Base-by-base conservation (phyloP, 2,113 vertebrate genomes). In the Oncorhynchus clarkii region DNA sequence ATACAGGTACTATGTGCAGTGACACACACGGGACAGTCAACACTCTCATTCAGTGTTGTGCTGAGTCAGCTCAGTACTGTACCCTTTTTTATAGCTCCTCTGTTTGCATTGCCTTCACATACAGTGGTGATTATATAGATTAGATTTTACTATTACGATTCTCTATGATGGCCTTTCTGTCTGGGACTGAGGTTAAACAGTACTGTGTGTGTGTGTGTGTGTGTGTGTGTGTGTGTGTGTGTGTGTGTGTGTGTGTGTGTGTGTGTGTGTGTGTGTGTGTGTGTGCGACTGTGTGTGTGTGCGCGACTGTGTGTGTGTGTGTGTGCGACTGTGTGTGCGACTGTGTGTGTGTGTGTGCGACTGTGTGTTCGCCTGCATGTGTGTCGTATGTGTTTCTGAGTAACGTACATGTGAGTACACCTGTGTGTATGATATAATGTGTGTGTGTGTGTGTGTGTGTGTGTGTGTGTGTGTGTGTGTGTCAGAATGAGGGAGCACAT, bases 31-130 rank as follows among this genome's bases (percentile, higher is more conserved):
- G 31, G 73, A 82, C n/a, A 20, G 14, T n/a, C 1, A 1, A 2
- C 87, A 87, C 78, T 85, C 82, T 12, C 57, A 48, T 75, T 75
- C 77, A 77, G 80, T 64, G 77, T 82, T 80, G 39, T 45, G 39
- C 83, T 78, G 60, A 78, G 59, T 71, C 70, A 80, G 39, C 39
- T 45, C 2, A 45, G 39, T 45, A 45, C 39, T 45, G 39, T 1
- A 45, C 39, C 39, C 39, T 11, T 9, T 88, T 85, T 90, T 73
- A 85, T 31, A 70, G 67, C 71, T 74, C 7, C 4, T 51, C 71
- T 70, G 73, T 71, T 57, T 57, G 76, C 65, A 70, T 80, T 57
- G 18, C 60, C 67, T 39, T 79, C 77, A 75, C 76, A 70, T 75
- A 1, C 64, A 51, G 62, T 54, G 75, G 74, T 62, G 77, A 83